These are phyloP conservation scores for Platyrinchus mystaceus DNA, from an alignment of 2,797 vertebrate genomes.

Conservation along the genomic window DNA sequence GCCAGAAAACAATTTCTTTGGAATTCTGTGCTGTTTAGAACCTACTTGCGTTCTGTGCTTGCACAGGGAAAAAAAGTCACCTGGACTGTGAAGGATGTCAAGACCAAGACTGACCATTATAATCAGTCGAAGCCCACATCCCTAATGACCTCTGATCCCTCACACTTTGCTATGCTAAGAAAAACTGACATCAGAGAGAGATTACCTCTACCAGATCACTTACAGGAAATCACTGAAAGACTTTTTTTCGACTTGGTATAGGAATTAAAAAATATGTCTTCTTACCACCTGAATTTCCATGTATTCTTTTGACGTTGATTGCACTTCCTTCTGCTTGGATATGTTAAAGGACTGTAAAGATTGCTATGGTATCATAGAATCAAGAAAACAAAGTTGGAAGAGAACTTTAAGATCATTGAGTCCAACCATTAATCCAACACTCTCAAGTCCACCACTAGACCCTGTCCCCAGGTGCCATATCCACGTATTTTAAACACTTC, in stretches of 20 bases:
- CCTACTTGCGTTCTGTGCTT: background rate
- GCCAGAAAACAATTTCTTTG: background rate
- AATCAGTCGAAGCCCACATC: background rate
- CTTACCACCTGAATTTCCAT: background rate
- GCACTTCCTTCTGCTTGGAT: background rate
- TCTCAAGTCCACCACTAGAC: background rate
- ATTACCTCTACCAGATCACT: background rate
- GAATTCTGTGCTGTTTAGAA: background rate
- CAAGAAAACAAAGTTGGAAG: background rate
- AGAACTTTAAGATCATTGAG: background rate
- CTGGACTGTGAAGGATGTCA: background rate
- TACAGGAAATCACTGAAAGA: background rate
- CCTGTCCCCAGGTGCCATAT: background rate
- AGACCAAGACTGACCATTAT: background rate
- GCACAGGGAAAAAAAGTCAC: fast-evolving
- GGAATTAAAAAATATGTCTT: background rate
- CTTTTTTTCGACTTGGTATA: background rate
- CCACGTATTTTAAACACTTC: background rate
- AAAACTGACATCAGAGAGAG: background rate
- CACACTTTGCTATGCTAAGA: too few species aligned
- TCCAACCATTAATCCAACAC: background rate
- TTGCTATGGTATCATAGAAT: background rate
- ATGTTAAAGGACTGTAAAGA: background rate
- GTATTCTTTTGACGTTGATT: background rate
- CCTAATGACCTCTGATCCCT: background rate